Percentiles rank a stretch among this genome's conserved stretches.
These are phyloP conservation scores for Leguminivora glycinivorella DNA, from an alignment of 1,140 invertebrate species.

Conservation along the genomic window DNA sequence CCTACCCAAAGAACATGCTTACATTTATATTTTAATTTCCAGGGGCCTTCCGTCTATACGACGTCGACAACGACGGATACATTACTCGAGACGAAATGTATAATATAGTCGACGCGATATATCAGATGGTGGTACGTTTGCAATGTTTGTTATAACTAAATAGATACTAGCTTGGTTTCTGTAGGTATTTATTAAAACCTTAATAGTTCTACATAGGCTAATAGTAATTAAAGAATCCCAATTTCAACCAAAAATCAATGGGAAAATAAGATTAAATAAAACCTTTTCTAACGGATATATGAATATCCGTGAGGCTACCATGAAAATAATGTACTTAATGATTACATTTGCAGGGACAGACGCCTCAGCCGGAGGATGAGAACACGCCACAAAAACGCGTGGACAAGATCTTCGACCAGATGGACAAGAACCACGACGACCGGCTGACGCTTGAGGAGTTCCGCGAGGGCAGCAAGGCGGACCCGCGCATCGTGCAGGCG, in stretches of 20 bases:
- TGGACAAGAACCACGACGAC: slow-evolving; percentile 99
- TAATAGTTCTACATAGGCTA: too few species aligned
- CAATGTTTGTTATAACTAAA: neutral
- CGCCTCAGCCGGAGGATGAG: slow-evolving; percentile 93
- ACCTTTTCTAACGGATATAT: too few species aligned
- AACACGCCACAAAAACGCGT: slow-evolving; percentile 97
- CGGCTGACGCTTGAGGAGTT: slow-evolving; percentile 98
- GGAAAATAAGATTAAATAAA: too few species aligned
- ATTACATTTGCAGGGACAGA: slow-evolving; percentile 85
- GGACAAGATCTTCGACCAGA: slow-evolving; percentile 98
- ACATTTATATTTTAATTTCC: slow-evolving; percentile 55
- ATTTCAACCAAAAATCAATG: too few species aligned
- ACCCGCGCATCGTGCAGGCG: slow-evolving; percentile 99
- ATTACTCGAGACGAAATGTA: slow-evolving; percentile 99
- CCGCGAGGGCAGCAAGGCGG: slow-evolving; percentile 98
- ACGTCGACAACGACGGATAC: slow-evolving; percentile 98
- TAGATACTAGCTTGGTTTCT: too few species aligned
- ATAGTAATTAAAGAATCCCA: too few species aligned
- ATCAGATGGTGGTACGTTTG: slow-evolving; percentile 97
- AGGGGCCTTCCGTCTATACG: slow-evolving; percentile 99
- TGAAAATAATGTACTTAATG: neutral
- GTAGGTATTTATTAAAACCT: too few species aligned
- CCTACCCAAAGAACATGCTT: too few species aligned
- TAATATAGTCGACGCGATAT: slow-evolving; percentile 99
- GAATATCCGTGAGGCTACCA: too few species aligned